Percentiles rank a stretch among this genome's conserved stretches.
These are phyloP conservation scores for Brachyopa scutellaris DNA, from an alignment of 2,888 invertebrate species.

Conservation along the genomic window DNA sequence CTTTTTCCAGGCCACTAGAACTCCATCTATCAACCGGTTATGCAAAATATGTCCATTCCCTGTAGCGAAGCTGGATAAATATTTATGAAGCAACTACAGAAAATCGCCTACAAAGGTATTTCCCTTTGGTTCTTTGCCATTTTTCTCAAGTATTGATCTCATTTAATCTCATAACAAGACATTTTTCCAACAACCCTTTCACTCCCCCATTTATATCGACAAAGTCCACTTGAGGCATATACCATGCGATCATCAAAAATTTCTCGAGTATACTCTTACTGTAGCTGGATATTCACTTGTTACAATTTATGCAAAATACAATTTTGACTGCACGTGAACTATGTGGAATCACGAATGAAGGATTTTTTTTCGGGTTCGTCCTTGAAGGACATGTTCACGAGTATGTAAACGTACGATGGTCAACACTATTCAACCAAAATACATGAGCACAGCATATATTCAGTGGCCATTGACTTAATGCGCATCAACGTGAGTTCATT, in stretches of 20 bases:
- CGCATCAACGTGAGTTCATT: constrained; percentile 10
- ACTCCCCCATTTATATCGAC: constrained; percentile 11
- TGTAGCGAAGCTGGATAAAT: not conserved
- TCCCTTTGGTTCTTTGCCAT: not conserved
- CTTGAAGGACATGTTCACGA: not conserved
- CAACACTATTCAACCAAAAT: not conserved
- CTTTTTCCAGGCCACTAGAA: too few species aligned
- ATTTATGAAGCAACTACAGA: not conserved
- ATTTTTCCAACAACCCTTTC: not conserved
- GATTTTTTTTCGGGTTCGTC: not conserved
- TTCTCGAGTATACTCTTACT: not conserved
- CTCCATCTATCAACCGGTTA: not conserved
- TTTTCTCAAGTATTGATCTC: constrained; percentile 12
- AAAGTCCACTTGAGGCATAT: constrained; percentile 38
- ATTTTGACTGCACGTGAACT: not conserved
- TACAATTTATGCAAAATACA: constrained; percentile 37
- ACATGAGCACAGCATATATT: not conserved
- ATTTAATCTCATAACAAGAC: constrained; percentile 10
- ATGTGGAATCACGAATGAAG: not conserved
- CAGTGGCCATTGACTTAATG: constrained; percentile 23
- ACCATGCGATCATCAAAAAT: constrained; percentile 34
- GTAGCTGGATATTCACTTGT: not conserved
- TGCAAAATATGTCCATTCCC: not conserved
- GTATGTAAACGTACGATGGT: not conserved
- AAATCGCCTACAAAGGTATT: constrained; percentile 2